A percentile compares a stretch with the other conserved stretches of the same genome.
phyloP scores from a whole-genome alignment of 1,140 invertebrate species.

The Leptinotarsa texana region DNA sequence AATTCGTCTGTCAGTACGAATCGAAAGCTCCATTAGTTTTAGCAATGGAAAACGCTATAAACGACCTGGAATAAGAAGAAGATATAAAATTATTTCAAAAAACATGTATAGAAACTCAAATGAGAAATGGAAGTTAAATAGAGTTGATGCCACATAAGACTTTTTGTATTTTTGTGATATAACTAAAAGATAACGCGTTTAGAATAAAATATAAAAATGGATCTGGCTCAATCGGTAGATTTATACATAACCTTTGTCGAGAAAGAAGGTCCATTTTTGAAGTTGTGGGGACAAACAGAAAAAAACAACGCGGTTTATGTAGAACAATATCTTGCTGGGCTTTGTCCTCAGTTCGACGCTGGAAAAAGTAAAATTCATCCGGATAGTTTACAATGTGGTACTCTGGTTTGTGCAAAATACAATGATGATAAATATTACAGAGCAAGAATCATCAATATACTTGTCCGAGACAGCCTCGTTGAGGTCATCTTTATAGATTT shows the following conservation, averaged over 20 bases:
- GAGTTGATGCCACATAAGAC: too few species aligned
- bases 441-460: constrained; percentile 60
- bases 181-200: background rate
- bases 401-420: constrained; percentile 68
- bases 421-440: constrained; percentile 67
- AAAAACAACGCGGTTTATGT: constrained; percentile 60
- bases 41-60: too few species aligned
- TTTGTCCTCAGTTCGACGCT: constrained; percentile 58
- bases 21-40: too few species aligned
- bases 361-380: constrained; percentile 53
- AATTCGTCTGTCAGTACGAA: too few species aligned
- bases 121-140: too few species aligned
- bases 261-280: constrained; percentile 65
- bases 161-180: too few species aligned
- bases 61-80: too few species aligned
- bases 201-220: constrained; percentile 10
- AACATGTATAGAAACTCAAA: too few species aligned
- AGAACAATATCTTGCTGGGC: constrained; percentile 59
- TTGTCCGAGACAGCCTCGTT: constrained; percentile 57
- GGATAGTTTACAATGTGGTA: constrained; percentile 56
- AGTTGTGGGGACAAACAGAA: constrained; percentile 67
- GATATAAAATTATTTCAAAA: too few species aligned
- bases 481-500: constrained; percentile 73
- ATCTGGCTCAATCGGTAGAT: constrained; percentile 29
- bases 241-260: constrained; percentile 66